phyloP scores from a whole-genome alignment of 1,140 invertebrate species.

The Asbolus verrucosus region DNA sequence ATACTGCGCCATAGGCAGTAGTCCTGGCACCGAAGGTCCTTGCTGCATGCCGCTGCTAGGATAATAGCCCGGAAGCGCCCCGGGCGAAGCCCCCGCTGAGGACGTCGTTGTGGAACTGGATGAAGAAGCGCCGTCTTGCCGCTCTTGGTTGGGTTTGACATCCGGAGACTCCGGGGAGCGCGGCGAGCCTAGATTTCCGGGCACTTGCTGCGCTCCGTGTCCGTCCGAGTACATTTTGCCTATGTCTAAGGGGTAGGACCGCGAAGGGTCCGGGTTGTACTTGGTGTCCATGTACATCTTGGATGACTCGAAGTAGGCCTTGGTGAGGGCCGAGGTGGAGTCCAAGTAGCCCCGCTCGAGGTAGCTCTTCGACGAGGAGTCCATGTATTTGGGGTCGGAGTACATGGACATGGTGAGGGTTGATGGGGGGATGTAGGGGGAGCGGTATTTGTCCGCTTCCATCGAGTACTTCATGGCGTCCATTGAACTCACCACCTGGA shows the following conservation, averaged over 20 bases:
- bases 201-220: constrained; percentile 58
- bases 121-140: constrained; percentile 69
- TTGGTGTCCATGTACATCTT: constrained; percentile 85
- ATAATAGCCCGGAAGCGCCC: constrained; percentile 73
- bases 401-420: constrained; percentile 77
- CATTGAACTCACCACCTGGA: constrained; percentile 79
- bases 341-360: constrained; percentile 74
- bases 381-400: constrained; percentile 74
- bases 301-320: constrained; percentile 81
- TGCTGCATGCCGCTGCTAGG: constrained; percentile 67
- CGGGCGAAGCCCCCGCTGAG: constrained; percentile 74
- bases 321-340: constrained; percentile 77
- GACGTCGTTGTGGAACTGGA: constrained; percentile 70
- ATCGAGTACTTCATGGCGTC: constrained; percentile 83
- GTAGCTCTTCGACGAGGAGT: constrained; percentile 75
- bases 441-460: constrained; percentile 80
- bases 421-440: constrained; percentile 74
- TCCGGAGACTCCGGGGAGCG: constrained; percentile 75
- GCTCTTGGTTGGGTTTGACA: constrained; percentile 67
- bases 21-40: constrained; percentile 66
- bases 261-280: constrained; percentile 60
- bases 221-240: constrained; percentile 74
- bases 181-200: constrained; percentile 67
- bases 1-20: constrained; percentile 75
- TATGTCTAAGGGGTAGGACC: constrained; percentile 72